These are phyloP conservation scores for Zaprionus ghesquierei DNA, from an alignment of 1,140 invertebrate species.

Conservation along the genomic window DNA sequence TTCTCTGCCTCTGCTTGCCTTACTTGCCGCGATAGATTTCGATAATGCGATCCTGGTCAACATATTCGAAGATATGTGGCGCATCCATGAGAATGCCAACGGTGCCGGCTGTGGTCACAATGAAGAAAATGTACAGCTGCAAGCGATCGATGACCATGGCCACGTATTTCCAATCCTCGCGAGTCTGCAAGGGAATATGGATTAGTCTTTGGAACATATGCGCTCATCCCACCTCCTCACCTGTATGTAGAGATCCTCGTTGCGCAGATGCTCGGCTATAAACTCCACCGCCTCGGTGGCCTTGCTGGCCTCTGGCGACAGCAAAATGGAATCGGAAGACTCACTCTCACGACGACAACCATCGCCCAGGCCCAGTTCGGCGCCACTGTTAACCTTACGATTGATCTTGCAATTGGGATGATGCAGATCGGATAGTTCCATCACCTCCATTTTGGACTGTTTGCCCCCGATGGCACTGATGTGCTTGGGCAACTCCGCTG, in stretches of 20 bases:
- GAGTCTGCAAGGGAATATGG: constrained; percentile 86
- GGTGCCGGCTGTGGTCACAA: constrained; percentile 97
- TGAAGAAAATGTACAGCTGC: constrained; percentile 98
- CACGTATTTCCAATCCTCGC: constrained; percentile 99
- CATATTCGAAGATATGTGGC: constrained; percentile 99
- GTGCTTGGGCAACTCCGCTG: constrained; percentile 91
- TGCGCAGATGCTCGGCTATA: constrained; percentile 98
- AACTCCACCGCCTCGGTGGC: constrained; percentile 99
- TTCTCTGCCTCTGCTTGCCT: constrained; percentile 41
- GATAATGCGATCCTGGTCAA: constrained; percentile 98
- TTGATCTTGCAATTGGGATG: constrained; percentile 98
- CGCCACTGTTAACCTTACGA: constrained; percentile 89
- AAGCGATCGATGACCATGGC: constrained; percentile 99
- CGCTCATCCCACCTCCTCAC: constrained; percentile 83
- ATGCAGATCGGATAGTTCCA: constrained; percentile 96
- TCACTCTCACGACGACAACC: constrained; percentile 91
- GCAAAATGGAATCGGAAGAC: constrained; percentile 93
- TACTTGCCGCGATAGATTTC: constrained; percentile 96
- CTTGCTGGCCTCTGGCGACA: constrained; percentile 96
- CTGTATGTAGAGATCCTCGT: constrained; percentile 98
- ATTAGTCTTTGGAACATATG: not conserved
- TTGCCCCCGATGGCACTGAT: constrained; percentile 85
- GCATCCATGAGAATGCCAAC: constrained; percentile 99
- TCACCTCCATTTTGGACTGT: constrained; percentile 93
- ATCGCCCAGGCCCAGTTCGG: constrained; percentile 86